Percentiles rank a stretch among this genome's conserved stretches.
These are phyloP conservation scores for Dexiosoma caninum DNA, from an alignment of 2,888 invertebrate genomes.

Conservation along the genomic window DNA sequence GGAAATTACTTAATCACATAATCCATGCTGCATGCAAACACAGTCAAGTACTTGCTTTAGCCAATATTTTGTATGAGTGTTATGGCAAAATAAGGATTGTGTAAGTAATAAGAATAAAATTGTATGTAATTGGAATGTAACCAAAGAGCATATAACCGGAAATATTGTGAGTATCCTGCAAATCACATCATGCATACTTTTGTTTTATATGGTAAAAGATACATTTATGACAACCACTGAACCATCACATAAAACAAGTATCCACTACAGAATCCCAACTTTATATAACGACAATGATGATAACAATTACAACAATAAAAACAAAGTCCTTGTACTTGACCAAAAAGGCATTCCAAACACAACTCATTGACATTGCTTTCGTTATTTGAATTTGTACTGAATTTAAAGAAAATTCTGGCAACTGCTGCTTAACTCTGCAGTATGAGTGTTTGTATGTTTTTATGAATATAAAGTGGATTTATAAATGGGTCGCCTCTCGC, in stretches of 20 bases:
- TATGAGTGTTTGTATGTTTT: too few relatives aligned
- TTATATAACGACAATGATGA: constrained; percentile 1
- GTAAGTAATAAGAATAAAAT: constrained; percentile 15
- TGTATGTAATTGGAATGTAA: constrained; percentile 16
- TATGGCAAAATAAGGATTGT: not conserved
- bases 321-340: constrained; percentile 64
- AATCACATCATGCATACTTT: not conserved
- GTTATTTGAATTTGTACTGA: too few relatives aligned
- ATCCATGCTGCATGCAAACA: not conserved
- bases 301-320: not conserved
- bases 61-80: not conserved
- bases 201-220: not conserved
- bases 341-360: constrained; percentile 36
- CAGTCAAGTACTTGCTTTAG: not conserved
- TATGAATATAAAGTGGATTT: too few relatives aligned
- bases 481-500: too few relatives aligned
- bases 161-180: constrained; percentile 8
- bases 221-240: constrained; percentile 54
- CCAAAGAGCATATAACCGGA: constrained; percentile 7
- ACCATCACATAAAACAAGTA: constrained; percentile 32
- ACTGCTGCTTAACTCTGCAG: too few relatives aligned
- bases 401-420: too few relatives aligned
- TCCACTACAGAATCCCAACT: constrained; percentile 29
- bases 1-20: constrained; percentile 63
- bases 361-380: not conserved